Evolutionary conservation across 2,113 vertebrate genomes (phyloP).

Genomic region (Hydrolagus affinis): DNA sequence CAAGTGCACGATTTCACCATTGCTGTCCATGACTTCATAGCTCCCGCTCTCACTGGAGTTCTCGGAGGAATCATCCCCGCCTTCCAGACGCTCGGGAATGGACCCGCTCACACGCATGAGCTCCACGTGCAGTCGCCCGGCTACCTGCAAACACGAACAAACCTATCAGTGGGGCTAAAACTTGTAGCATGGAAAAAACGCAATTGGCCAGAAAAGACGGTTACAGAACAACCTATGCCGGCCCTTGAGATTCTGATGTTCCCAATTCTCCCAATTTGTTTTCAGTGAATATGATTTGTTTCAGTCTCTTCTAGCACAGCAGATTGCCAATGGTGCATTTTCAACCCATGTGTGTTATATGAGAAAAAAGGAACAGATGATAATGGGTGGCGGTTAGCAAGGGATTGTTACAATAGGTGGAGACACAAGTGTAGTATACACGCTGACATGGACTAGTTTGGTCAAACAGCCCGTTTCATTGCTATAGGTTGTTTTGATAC

Average conservation of each 20-base stretch:
- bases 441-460: too few relatives aligned
- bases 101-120: constrained; percentile 79
- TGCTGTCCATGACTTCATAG: constrained; percentile 79
- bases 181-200: background rate
- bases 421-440: too few relatives aligned
- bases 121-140: constrained; percentile 84
- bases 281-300: too few relatives aligned
- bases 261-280: too few relatives aligned
- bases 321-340: too few relatives aligned
- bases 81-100: constrained; percentile 70
- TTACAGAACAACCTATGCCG: background rate
- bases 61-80: constrained; percentile 89
- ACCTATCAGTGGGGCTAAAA: background rate
- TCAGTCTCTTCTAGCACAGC: too few relatives aligned
- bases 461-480: too few relatives aligned
- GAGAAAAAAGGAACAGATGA: too few relatives aligned
- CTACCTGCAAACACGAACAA: constrained; percentile 59
- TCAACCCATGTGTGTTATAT: too few relatives aligned
- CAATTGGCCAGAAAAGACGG: background rate
- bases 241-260: background rate
- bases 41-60: constrained; percentile 91
- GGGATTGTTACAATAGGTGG: too few relatives aligned
- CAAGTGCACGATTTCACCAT: constrained; percentile 78
- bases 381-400: too few relatives aligned
- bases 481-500: too few relatives aligned